Base-by-base conservation (phyloP, 1,140 invertebrate species). In the Nasonia vitripennis region DNA sequence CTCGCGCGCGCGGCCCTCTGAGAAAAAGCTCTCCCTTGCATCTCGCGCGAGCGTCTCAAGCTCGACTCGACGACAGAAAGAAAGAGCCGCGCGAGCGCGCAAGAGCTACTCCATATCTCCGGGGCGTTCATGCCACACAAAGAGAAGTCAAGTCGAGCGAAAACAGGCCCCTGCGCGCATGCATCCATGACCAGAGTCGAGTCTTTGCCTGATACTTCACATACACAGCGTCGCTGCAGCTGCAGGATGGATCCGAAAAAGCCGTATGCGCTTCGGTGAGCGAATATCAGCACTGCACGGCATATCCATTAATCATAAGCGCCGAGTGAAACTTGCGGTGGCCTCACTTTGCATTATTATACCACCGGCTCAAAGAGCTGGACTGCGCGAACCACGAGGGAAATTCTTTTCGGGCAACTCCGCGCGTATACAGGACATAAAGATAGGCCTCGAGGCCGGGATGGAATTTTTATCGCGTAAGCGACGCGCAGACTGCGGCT, bases 381-480 rank as follows among this genome's bases (percentile, higher is more conserved):
- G 34, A 17, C 70, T 70, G 17, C 17, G 27, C 20, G 27, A 27
- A 27, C 34, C 3, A 6, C 34, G 37, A 51, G n/a, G 75, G 27
- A 55, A 55, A 75, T 45, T 75, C 73, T 41, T 75, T 55, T 78
- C 23, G 41, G 9, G 37, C n/a, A 2, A 34, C 31, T 14, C 9
- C 14, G 12, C 48, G 10, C 4, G 48, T 14, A 51, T 51, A 51
- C 12, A 20, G 55, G 55, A 62, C 17, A 62, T 62, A 62, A 62
- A 62, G 55, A 62, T 62, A n/a, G 55, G 34, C 34, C 37, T 45
- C 74, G 74, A 37, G n/a, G 41, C 7, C 2, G 45, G n/a, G 48
- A 78, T 78, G 75, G 34, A 78, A 78, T 78, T 78, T 78, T 78
- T 78, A 78, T 55, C 75, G 75, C 48, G 1, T 6, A 23, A 23